These are phyloP conservation scores for Parazoanthus darwini DNA, from an alignment of 92 coral and sea anemone genomes.

Conservation along the genomic window DNA sequence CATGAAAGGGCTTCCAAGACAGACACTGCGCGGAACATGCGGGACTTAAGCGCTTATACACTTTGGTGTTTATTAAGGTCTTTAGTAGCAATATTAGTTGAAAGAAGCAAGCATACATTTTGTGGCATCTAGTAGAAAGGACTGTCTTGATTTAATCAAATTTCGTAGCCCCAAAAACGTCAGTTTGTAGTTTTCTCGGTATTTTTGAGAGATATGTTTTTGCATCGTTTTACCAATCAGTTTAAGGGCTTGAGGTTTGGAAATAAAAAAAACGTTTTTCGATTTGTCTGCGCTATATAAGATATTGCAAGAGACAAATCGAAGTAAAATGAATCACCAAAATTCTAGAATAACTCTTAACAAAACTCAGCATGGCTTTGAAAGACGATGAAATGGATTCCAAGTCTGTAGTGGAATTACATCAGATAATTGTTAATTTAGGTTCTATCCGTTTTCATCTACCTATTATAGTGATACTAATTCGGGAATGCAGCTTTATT, in stretches of 20 bases:
- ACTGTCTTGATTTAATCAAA: neutral
- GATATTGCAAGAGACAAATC: neutral
- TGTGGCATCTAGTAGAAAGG: neutral
- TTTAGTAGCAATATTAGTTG: too few species aligned
- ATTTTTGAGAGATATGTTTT: neutral
- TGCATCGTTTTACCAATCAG: neutral
- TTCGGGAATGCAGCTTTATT: neutral
- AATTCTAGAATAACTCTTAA: slow-evolving; percentile 1
- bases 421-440: neutral
- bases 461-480: neutral
- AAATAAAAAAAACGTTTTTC: neutral
- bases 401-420: neutral
- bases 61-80: neutral
- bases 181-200: neutral
- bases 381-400: neutral
- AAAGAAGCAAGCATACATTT: neutral
- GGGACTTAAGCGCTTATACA: neutral
- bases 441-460: neutral
- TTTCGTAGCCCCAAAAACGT: neutral
- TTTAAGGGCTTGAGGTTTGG: neutral
- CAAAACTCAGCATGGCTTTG: neutral
- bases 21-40: neutral
- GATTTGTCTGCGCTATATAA: slow-evolving; percentile 17
- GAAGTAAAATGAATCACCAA: slow-evolving; percentile 11
- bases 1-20: neutral